phyloP scores from a whole-genome alignment of 2,888 invertebrate genomes.

The Drosophila anomalipes region DNA sequence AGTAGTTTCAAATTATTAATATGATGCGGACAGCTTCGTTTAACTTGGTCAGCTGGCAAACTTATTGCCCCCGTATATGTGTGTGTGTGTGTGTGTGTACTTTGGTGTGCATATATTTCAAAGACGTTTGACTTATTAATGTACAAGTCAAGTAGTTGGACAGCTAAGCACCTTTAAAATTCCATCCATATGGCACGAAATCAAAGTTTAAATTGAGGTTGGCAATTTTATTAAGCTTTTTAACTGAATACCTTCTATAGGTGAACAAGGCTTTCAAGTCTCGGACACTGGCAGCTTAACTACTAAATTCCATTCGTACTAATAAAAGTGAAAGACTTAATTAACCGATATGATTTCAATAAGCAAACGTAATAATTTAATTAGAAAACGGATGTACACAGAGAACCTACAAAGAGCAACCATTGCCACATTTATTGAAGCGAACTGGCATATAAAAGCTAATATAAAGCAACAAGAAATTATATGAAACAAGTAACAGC shows the following conservation, averaged over 20 bases:
- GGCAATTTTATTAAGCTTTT: not conserved
- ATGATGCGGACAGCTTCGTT: not conserved
- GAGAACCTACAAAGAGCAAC: not conserved
- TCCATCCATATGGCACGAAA: not conserved
- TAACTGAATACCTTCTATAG: not conserved
- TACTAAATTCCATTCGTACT: not conserved
- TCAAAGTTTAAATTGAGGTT: not conserved
- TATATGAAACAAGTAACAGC: not conserved
- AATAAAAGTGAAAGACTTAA: not conserved
- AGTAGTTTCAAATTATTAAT: conserved; percentile 53
- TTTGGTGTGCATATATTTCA: conserved; percentile 45
- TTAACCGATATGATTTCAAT: not conserved
- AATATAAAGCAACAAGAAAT: not conserved
- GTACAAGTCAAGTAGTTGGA: conserved; percentile 59
- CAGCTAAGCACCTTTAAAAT: conserved; percentile 20
- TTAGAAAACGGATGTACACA: not conserved
- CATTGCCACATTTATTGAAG: not conserved
- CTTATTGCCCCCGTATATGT: conserved; percentile 16
- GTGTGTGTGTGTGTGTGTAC: conserved; percentile 3
- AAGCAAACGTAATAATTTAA: not conserved
- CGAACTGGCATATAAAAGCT: not conserved
- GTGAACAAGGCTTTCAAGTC: not conserved
- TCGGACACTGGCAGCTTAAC: not conserved
- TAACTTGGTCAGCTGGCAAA: conserved; percentile 13
- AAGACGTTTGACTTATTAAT: conserved; percentile 65